A percentile compares a stretch with the other conserved stretches of the same genome.
These are phyloP conservation scores for Atta texana DNA, from an alignment of 1,140 invertebrate genomes.

Conservation along the genomic window DNA sequence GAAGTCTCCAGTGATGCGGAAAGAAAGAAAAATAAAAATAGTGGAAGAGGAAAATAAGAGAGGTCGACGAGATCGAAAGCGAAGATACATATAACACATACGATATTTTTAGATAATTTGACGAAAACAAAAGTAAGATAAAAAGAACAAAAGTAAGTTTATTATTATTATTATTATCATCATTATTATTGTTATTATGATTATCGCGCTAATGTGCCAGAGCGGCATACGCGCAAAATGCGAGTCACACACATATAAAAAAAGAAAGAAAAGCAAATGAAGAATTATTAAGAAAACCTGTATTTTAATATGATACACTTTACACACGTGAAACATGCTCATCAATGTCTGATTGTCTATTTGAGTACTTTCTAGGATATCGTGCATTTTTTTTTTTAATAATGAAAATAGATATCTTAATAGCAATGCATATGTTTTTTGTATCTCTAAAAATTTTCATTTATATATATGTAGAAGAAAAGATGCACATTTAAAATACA, in stretches of 20 bases:
- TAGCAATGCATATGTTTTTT: background rate
- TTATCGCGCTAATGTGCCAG: constrained; percentile 24
- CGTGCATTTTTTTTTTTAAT: background rate
- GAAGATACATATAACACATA: constrained; percentile 73
- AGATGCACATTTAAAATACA: background rate
- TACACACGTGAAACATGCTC: constrained; percentile 70
- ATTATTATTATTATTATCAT: constrained; percentile 49
- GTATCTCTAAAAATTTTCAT: background rate
- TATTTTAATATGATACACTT: constrained; percentile 81
- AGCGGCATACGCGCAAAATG: background rate
- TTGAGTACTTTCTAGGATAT: constrained; percentile 48
- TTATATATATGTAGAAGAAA: background rate
- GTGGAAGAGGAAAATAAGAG: background rate
- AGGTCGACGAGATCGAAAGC: constrained; percentile 31
- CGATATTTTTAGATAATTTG: constrained; percentile 81
- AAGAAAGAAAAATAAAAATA: background rate
- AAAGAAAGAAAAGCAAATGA: background rate
- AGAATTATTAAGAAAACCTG: constrained; percentile 67
- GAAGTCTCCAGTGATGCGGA: background rate
- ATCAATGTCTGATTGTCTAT: constrained; percentile 48
- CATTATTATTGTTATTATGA: background rate
- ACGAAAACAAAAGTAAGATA: constrained; percentile 67
- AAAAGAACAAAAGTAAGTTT: constrained; percentile 63
- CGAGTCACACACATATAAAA: background rate
- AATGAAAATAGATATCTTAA: background rate